These are phyloP conservation scores for Pteropus alecto DNA, from an alignment of 2,113 vertebrate genomes.

Conservation along the genomic window DNA sequence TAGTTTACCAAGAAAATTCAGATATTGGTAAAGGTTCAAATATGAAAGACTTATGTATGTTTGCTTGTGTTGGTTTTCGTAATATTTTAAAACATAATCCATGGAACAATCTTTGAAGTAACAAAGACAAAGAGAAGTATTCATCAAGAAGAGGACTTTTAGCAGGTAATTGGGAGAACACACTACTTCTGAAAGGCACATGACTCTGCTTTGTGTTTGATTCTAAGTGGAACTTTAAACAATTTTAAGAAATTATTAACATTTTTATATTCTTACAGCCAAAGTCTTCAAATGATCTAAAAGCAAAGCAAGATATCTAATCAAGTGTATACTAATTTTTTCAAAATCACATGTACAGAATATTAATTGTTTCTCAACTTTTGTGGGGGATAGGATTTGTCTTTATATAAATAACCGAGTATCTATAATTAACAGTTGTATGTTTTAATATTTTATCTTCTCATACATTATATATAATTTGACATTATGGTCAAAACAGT, in stretches of 20 bases:
- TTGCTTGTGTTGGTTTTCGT: neutral
- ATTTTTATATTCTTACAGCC: neutral
- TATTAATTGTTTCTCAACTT: neutral
- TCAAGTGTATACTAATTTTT: neutral
- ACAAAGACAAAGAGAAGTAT: neutral
- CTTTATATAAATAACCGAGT: neutral
- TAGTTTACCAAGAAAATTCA: neutral
- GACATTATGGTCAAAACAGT: neutral
- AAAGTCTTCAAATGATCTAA: neutral
- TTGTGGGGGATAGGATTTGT: neutral
- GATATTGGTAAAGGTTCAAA: neutral
- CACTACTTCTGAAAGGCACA: rapidly evolving
- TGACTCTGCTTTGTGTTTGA: neutral
- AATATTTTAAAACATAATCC: neutral
- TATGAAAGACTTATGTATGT: neutral
- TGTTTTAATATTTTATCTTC: constrained; percentile 10
- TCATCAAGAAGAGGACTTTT: neutral
- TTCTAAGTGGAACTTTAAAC: neutral
- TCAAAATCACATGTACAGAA: neutral
- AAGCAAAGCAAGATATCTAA: neutral
- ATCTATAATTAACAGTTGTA: neutral
- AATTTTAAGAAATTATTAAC: neutral
- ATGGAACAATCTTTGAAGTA: neutral
- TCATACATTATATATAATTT: neutral
- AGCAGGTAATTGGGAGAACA: neutral